A percentile compares a stretch with the other conserved stretches of the same genome.
phyloP scores from a whole-genome alignment of 2,797 vertebrate genomes.

The Fundulus diaphanus region DNA sequence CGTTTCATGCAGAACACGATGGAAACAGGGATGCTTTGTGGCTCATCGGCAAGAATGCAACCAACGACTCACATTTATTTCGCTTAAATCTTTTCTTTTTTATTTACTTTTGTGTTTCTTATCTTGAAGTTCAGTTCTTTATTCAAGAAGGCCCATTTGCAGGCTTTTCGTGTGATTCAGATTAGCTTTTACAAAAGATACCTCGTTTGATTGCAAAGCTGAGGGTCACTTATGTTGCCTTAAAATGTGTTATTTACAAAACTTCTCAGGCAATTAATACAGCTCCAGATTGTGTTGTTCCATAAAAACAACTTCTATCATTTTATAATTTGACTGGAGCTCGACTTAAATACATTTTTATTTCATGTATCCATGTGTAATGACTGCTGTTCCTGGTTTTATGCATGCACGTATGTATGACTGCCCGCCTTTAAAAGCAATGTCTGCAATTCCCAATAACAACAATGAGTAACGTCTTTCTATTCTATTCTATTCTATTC shows the following conservation, averaged over 20 bases:
- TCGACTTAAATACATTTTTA: too few relatives aligned
- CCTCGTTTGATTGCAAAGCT: too few relatives aligned
- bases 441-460: not conserved
- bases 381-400: not conserved
- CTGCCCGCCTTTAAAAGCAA: not conserved
- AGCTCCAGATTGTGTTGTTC: too few relatives aligned
- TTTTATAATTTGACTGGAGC: too few relatives aligned
- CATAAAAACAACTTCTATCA: not conserved
- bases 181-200: too few relatives aligned
- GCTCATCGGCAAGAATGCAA: conserved; percentile 10
- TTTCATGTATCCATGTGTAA: not conserved
- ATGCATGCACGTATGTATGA: not conserved
- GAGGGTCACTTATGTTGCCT: too few relatives aligned
- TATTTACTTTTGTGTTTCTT: not conserved
- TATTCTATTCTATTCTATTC: not conserved
- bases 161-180: too few relatives aligned
- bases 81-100: not conserved
- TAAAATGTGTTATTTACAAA: too few relatives aligned
- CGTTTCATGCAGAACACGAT: conserved; percentile 20
- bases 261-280: not conserved
- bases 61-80: not conserved
- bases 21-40: conserved; percentile 19
- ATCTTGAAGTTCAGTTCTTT: not conserved
- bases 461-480: not conserved
- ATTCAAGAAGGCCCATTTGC: not conserved